Evolutionary conservation across 2,888 invertebrate genomes (phyloP).

Genomic region (Papilio elwesi): DNA sequence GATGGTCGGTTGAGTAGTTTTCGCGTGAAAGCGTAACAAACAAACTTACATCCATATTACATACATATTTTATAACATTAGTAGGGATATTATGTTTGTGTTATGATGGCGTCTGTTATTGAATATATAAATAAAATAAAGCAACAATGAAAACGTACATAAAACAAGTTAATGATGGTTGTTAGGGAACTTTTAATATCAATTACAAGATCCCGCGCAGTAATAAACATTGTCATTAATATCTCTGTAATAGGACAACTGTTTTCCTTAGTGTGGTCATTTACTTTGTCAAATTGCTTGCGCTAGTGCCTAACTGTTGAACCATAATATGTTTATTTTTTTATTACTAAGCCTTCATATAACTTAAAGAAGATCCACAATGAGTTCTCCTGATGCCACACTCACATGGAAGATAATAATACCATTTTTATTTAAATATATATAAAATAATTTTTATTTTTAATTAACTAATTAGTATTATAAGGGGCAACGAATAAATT

Average conservation of each 20-base stretch:
- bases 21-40: too few species aligned
- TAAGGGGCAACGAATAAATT: too few species aligned
- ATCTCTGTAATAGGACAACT: constrained; percentile 9
- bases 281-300: constrained; percentile 15
- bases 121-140: not conserved
- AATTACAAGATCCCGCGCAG: constrained; percentile 3
- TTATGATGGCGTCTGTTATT: not conserved
- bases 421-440: too few species aligned
- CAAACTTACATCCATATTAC: too few species aligned
- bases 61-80: too few species aligned
- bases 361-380: not conserved
- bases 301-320: not conserved
- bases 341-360: not conserved
- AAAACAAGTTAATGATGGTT: constrained; percentile 22
- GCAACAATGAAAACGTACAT: constrained; percentile 4
- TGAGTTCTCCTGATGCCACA: too few species aligned
- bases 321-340: constrained; percentile 1
- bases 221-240: constrained; percentile 15
- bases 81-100: not conserved
- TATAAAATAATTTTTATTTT: too few species aligned
- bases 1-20: too few species aligned
- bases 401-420: too few species aligned
- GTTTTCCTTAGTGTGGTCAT: constrained; percentile 21
- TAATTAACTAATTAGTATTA: too few species aligned
- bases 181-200: constrained; percentile 15